Conservation (phyloP, 2,797 vertebrate species). For the Amazonetta brasiliensis region DNA sequence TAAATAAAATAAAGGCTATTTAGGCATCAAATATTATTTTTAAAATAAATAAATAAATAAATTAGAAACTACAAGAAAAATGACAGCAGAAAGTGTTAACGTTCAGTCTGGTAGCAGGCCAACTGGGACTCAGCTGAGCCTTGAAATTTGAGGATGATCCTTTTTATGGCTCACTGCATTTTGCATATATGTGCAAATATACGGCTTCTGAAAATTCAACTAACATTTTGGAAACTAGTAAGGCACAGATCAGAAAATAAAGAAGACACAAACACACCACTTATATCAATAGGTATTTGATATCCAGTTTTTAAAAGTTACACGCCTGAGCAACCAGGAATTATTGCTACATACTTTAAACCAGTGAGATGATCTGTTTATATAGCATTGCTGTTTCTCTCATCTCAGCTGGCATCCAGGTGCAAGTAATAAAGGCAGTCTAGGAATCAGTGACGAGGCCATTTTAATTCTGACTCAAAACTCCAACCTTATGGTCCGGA, state of each 20-base stretch:
- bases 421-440: not conserved
- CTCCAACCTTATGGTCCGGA: not conserved
- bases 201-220: not conserved
- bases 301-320: not conserved
- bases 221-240: not conserved
- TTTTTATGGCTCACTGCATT: not conserved
- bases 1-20: not conserved
- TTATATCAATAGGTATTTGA: not conserved
- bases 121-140: not conserved
- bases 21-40: accelerated
- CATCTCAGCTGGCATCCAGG: not conserved
- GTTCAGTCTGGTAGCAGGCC: not conserved
- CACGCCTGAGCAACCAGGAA: not conserved
- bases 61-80: not conserved
- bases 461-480: not conserved
- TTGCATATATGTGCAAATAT: not conserved
- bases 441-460: not conserved
- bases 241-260: not conserved
- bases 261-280: not conserved
- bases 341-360: not conserved
- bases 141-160: not conserved
- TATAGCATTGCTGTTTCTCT: not conserved
- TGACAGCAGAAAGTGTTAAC: not conserved
- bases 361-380: not conserved
- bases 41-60: too few relatives aligned